Percentiles rank a stretch among this genome's conserved stretches.
These are phyloP conservation scores for Aricia agestis DNA, from an alignment of 1,140 invertebrate genomes.

Conservation along the genomic window DNA sequence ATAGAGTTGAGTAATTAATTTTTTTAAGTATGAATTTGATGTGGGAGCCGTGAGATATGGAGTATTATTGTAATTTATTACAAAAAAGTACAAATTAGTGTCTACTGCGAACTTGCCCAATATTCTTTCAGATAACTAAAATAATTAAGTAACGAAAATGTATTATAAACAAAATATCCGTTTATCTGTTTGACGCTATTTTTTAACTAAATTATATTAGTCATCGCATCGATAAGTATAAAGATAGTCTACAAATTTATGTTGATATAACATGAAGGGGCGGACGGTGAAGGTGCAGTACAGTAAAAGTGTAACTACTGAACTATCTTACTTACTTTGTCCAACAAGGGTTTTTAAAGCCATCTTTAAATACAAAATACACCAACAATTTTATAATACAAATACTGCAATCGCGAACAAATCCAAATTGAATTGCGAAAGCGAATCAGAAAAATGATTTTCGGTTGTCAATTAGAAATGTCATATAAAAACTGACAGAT, in stretches of 20 bases:
- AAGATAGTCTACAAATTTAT: background rate
- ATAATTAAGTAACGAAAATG: background rate
- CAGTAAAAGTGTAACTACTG: too few relatives aligned
- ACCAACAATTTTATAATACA: background rate
- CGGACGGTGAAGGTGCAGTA: background rate
- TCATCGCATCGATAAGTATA: slow-evolving; percentile 34
- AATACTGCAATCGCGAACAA: slow-evolving; percentile 6
- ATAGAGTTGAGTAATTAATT: background rate
- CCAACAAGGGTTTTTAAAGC: slow-evolving; percentile 82
- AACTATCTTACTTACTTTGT: slow-evolving; percentile 77
- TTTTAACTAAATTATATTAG: slow-evolving; percentile 39
- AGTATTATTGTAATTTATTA: background rate
- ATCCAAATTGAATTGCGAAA: background rate
- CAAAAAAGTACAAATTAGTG: background rate
- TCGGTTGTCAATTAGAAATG: background rate
- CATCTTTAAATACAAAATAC: slow-evolving; percentile 74
- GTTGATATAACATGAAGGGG: background rate
- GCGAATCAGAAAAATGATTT: background rate
- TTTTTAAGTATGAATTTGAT: background rate
- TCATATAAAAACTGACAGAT: background rate
- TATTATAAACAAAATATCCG: background rate
- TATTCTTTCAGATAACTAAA: background rate
- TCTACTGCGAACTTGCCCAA: background rate
- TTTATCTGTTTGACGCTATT: background rate
- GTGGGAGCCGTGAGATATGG: background rate